These are phyloP conservation scores for Abscondita cerata DNA, from an alignment of 2,888 invertebrate genomes.

Conservation along the genomic window DNA sequence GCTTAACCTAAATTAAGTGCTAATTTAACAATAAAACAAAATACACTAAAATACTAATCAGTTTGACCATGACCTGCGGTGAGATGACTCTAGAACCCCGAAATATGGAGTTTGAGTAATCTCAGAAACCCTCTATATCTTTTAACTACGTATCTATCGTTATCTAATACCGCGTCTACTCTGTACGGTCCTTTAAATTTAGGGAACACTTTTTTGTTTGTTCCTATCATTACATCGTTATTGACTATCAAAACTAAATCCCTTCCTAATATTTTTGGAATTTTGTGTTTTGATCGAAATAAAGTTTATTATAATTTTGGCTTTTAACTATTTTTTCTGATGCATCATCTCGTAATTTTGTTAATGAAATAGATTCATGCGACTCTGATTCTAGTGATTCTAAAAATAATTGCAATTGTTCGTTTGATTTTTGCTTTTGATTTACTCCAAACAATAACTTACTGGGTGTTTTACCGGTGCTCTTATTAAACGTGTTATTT, in stretches of 20 bases:
- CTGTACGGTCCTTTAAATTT: slow-evolving; percentile 15
- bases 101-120: not conserved
- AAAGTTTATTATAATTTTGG: too few species aligned
- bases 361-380: not conserved
- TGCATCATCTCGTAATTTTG: not conserved
- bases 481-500: slow-evolving; percentile 43
- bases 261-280: not conserved
- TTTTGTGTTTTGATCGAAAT: not conserved
- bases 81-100: not conserved
- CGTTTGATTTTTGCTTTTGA: slow-evolving; percentile 36
- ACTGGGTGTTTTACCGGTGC: slow-evolving; percentile 44
- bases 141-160: slow-evolving; percentile 4
- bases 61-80: not conserved
- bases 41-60: not conserved
- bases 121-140: too few species aligned
- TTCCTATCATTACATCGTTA: not conserved
- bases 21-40: not conserved
- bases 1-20: not conserved
- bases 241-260: not conserved
- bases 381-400: not conserved
- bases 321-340: not conserved
- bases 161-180: slow-evolving; percentile 8
- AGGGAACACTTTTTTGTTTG: slow-evolving; percentile 6
- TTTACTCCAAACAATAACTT: slow-evolving; percentile 44
- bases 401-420: not conserved